Conservation (phyloP, 2,113 vertebrate species). For the Arizona elegans region DNA sequence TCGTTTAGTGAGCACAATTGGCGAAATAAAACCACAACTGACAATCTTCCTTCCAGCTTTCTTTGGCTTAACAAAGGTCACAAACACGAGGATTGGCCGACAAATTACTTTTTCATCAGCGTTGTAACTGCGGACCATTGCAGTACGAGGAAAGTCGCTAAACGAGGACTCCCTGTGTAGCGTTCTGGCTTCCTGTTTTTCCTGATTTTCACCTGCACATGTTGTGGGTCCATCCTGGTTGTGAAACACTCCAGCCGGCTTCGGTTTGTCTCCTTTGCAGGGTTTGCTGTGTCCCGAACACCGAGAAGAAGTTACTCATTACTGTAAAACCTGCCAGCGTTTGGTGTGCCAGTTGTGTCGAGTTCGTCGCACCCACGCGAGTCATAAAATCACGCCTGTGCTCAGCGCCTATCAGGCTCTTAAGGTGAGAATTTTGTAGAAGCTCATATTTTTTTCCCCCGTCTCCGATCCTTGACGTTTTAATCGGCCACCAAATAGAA, state of each 20-base stretch:
- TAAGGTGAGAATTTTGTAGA: constrained; percentile 71
- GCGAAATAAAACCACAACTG: neutral
- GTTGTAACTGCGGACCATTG: accelerated
- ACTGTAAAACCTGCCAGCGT: constrained; percentile 89
- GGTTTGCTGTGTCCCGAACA: constrained; percentile 92
- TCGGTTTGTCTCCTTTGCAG: constrained; percentile 51
- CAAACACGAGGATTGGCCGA: neutral
- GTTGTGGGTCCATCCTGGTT: neutral
- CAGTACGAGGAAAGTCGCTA: accelerated
- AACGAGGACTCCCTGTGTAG: neutral
- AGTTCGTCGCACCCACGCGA: constrained; percentile 83
- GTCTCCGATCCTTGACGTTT: neutral
- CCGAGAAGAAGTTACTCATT: constrained; percentile 90
- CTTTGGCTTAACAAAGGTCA: accelerated
- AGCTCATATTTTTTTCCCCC: accelerated
- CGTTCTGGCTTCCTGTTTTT: neutral
- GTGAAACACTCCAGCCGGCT: accelerated
- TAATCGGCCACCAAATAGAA: neutral
- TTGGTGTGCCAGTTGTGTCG: constrained; percentile 90
- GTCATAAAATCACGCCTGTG: constrained; percentile 90
- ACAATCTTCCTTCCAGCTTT: neutral
- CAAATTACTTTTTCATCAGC: neutral
- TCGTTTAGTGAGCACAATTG: neutral
- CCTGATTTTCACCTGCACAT: accelerated
- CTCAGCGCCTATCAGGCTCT: constrained; percentile 91